Evolutionary conservation across 1,140 invertebrate genomes (phyloP), one percentile per base, ranked within the genome.

Genomic region (Cydia amplana): DNA sequence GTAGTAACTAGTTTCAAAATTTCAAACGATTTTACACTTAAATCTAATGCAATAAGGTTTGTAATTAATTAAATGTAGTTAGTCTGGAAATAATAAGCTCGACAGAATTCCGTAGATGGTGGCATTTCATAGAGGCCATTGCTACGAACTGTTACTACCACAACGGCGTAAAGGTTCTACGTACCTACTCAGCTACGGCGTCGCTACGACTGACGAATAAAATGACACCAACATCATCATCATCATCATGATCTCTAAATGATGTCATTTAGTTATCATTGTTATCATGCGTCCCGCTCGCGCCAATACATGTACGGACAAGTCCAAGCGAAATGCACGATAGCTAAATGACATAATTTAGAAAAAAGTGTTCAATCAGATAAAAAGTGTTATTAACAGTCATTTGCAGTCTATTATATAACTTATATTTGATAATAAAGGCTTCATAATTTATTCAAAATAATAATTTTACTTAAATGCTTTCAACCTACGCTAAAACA

Each of bases 61-160:
- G n/a, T 4, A 60, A 10, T 20, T 3, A 20, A 23, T 23, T 23
- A 23, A 60, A n/a, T 23, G 49, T 60, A 23, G 55, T 60, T 60
- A 23, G 43, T 46, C 2, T 0, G 55, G 5, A 60, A 18, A 60
- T 23, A 23, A 23, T 60, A 23, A 23, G 55, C 20, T 20, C 6
- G 20, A n/a, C n/a, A n/a, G n/a, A n/a, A n/a, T 60, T 60, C 55
- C 55, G 20, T 60, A 60, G 55, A 23, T 10, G 55, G 55, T 60
- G n/a, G 55, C 55, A 60, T 60, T 23, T 23, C 55, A 20, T 23
- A 60, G 55, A 60, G 55, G 55, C 55, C 55, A 23, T 60, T 10
- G 55, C 55, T 60, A 60, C 20, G 20, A 60, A 23, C 6, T 20
- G 20, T 60, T 23, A 60, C 20, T 23, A 60, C n/a, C 20, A 10